Evolutionary conservation across 2,797 vertebrate species (phyloP).

Genomic region (Labeo calbasu): DNA sequence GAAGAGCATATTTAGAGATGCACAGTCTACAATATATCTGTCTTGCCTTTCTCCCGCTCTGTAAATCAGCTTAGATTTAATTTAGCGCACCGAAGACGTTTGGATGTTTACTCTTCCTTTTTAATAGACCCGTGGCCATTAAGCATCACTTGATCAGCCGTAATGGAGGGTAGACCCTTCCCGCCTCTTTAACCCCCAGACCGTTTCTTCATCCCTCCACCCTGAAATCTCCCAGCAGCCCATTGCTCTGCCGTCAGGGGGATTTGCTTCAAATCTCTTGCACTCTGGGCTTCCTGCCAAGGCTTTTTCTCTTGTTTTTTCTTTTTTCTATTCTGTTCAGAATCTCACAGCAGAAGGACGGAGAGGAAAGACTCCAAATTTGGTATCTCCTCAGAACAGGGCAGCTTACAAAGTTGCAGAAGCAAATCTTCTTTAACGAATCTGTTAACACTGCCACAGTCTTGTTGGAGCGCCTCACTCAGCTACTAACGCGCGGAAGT

Average conservation of each 20-base stretch:
- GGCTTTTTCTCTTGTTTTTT: slow-evolving; percentile 59
- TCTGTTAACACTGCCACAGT: slow-evolving; percentile 36
- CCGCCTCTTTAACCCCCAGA: slow-evolving; percentile 36
- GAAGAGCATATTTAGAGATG: slow-evolving; percentile 31
- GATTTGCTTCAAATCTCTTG: slow-evolving; percentile 68
- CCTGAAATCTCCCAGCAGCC: slow-evolving; percentile 66
- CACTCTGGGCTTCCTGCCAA: slow-evolving; percentile 66
- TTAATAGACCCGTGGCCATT: slow-evolving; percentile 59
- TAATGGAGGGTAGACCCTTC: slow-evolving; percentile 57
- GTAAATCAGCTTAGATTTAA: slow-evolving; percentile 30
- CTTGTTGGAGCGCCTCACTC: slow-evolving; percentile 6
- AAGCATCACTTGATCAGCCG: slow-evolving; percentile 60
- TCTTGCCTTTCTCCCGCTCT: not conserved
- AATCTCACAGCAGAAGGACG: slow-evolving; percentile 38
- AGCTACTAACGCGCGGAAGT: slow-evolving; percentile 12
- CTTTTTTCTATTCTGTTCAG: slow-evolving; percentile 60
- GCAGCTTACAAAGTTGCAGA: slow-evolving; percentile 15
- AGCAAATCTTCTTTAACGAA: slow-evolving; percentile 46
- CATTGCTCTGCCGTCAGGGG: slow-evolving; percentile 59
- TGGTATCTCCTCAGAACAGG: slow-evolving; percentile 35
- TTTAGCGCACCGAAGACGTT: not conserved
- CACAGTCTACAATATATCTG: not conserved
- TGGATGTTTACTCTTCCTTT: slow-evolving; percentile 64
- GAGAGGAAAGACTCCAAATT: slow-evolving; percentile 37
- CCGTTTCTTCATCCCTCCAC: slow-evolving; percentile 60